Evolutionary conservation across 2,113 vertebrate species (phyloP).

Genomic region (Cercopithecus mona): DNA sequence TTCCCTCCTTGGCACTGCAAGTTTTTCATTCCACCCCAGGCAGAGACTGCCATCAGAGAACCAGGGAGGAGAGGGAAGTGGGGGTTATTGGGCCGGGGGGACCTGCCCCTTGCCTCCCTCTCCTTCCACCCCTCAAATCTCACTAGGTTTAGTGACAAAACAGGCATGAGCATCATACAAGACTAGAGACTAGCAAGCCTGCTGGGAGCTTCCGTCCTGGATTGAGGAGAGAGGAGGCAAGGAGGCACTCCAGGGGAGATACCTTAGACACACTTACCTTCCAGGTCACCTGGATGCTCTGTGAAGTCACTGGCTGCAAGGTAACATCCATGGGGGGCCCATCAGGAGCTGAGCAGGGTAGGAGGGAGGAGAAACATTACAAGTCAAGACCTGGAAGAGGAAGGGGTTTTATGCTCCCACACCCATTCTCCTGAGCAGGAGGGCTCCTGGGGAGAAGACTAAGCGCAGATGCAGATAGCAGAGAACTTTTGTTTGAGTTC

Average conservation of each 20-base stretch:
- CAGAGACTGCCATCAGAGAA: not conserved
- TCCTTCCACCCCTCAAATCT: not conserved
- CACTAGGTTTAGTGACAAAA: not conserved
- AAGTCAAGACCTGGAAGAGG: not conserved
- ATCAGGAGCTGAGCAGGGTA: slow-evolving; percentile 89
- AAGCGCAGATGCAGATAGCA: not conserved
- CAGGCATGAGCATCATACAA: not conserved
- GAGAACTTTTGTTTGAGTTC: not conserved
- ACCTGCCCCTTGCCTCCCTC: not conserved
- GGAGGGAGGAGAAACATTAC: not conserved
- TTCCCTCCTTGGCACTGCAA: too few relatives aligned
- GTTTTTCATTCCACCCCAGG: not conserved
- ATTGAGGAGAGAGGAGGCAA: not conserved
- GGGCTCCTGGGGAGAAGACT: not conserved
- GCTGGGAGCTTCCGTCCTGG: not conserved
- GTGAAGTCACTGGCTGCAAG: slow-evolving; percentile 95
- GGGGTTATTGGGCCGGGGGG: too few relatives aligned
- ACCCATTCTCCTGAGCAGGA: not conserved
- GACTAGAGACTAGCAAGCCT: not conserved
- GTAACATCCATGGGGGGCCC: slow-evolving; percentile 98
- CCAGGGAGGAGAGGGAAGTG: not conserved
- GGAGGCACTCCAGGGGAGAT: not conserved
- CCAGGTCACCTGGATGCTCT: slow-evolving; percentile 99
- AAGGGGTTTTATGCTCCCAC: not conserved
- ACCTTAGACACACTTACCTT: slow-evolving; percentile 87